Conservation (phyloP, 2,113 vertebrate genomes). For the Pterocles gutturalis region DNA sequence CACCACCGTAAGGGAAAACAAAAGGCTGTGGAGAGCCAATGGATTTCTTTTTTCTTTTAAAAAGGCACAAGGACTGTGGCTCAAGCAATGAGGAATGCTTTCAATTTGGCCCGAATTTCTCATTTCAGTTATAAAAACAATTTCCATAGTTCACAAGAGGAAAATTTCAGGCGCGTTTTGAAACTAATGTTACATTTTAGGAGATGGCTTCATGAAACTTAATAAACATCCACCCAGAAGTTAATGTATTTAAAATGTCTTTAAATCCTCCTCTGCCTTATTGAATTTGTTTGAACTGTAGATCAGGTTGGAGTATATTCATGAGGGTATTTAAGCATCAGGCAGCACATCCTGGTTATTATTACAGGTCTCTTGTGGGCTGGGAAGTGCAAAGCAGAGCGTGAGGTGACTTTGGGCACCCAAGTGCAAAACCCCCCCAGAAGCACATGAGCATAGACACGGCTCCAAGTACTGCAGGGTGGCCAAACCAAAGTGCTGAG, state of each 20-base stretch:
- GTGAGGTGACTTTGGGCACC: background rate
- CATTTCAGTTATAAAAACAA: slow-evolving; percentile 25
- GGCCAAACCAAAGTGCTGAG: background rate
- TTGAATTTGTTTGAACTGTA: slow-evolving; percentile 36
- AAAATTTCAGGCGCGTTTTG: background rate
- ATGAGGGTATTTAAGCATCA: background rate
- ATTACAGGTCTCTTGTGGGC: background rate
- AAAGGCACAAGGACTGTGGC: background rate
- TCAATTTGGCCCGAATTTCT: background rate
- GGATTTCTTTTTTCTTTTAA: background rate
- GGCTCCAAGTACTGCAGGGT: fast-evolving
- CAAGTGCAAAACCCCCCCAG: background rate
- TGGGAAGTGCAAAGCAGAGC: background rate
- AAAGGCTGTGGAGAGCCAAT: background rate
- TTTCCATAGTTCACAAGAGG: background rate
- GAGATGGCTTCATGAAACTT: slow-evolving; percentile 47
- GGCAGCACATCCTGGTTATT: background rate
- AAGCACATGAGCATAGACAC: background rate
- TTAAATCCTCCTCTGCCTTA: slow-evolving; percentile 37
- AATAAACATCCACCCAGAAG: slow-evolving; percentile 42
- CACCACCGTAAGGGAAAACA: background rate
- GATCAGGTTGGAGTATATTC: background rate
- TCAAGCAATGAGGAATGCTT: background rate
- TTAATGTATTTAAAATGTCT: slow-evolving; percentile 50
- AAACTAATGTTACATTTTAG: slow-evolving; percentile 9